Percentiles rank a stretch among this genome's conserved stretches.
These are phyloP conservation scores for Cephalopholis sonnerati DNA, from an alignment of 2,113 vertebrate species.

Conservation along the genomic window DNA sequence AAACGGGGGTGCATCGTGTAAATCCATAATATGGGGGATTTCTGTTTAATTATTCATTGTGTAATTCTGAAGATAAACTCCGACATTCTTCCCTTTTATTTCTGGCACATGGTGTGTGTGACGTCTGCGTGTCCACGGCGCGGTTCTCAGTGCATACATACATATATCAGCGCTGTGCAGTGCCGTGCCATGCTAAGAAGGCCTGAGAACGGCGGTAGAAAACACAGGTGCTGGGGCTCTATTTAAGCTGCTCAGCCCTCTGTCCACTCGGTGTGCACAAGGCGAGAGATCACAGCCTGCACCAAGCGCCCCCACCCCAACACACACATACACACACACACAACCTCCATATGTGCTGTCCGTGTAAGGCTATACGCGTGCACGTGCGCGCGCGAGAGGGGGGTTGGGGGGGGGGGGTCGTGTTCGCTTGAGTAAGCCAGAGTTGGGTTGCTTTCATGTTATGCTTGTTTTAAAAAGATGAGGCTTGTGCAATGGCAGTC, in stretches of 20 bases:
- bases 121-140: constrained; percentile 2
- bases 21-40: background rate
- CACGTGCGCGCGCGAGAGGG: background rate
- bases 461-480: constrained; percentile 81
- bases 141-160: constrained; percentile 22
- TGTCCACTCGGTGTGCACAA: constrained; percentile 83
- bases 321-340: constrained; percentile 27
- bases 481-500: constrained; percentile 75
- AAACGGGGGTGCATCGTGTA: background rate
- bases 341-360: constrained; percentile 57
- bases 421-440: constrained; percentile 74
- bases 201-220: constrained; percentile 80
- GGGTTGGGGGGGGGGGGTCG: constrained; percentile 16
- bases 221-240: constrained; percentile 82
- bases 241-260: constrained; percentile 81
- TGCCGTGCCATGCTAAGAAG: constrained; percentile 65
- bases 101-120: constrained; percentile 15
- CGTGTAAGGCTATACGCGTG: constrained; percentile 38
- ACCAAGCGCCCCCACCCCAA: constrained; percentile 37
- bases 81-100: constrained; percentile 12
- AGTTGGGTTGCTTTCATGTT: constrained; percentile 82
- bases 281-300: constrained; percentile 82
- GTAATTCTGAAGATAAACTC: constrained; percentile 22
- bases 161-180: constrained; percentile 42
- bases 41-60: constrained; percentile 12